A percentile compares a stretch with the other conserved stretches of the same genome.
phyloP scores from a whole-genome alignment of 2,888 invertebrate species.

The Cosmopolites sordidus region DNA sequence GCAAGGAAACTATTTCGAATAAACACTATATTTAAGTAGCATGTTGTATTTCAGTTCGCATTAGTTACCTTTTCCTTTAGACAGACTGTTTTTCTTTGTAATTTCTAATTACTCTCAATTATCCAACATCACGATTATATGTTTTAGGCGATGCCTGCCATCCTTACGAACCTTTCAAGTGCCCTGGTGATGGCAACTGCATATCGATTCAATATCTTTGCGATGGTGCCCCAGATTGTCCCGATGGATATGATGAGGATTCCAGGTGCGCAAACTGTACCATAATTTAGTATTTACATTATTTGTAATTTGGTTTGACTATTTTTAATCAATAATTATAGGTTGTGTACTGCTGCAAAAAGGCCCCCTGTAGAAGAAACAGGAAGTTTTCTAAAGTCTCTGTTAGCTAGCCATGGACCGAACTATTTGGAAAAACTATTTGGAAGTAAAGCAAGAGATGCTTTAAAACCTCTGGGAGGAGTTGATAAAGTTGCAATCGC shows the following conservation, averaged over 20 bases:
- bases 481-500: constrained; percentile 95
- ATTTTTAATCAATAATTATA: constrained; percentile 32
- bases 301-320: background rate
- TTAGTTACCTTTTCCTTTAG: no score
- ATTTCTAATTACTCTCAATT: no score
- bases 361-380: constrained; percentile 96
- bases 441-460: constrained; percentile 90
- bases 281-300: background rate
- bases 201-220: constrained; percentile 96
- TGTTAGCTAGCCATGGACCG: constrained; percentile 91
- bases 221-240: constrained; percentile 91
- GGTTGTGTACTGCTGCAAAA: constrained; percentile 93
- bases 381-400: constrained; percentile 88
- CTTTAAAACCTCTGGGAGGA: constrained; percentile 86
- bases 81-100: no score
- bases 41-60: no score
- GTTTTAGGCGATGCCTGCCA: constrained; percentile 71
- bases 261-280: constrained; percentile 48
- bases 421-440: constrained; percentile 96
- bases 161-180: constrained; percentile 95
- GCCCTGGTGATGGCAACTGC: constrained; percentile 89
- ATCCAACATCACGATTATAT: no score
- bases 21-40: no score
- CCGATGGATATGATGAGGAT: constrained; percentile 94
- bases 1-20: no score